Conservation (phyloP, 2,797 vertebrate species). For the Crocodylus rhombifer region DNA sequence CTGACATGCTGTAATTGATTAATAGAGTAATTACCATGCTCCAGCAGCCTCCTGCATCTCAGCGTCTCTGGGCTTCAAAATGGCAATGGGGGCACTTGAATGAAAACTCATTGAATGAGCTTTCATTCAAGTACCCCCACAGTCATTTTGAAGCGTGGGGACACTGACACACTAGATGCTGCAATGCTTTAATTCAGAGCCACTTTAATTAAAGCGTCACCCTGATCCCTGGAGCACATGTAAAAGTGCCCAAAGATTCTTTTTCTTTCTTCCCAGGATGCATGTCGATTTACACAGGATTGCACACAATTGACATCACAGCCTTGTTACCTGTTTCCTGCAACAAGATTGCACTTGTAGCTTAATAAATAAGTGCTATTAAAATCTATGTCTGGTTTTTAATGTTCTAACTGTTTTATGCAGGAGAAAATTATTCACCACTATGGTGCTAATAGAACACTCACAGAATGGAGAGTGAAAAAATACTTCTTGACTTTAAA, state of each 20-base stretch:
- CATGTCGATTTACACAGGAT: background rate
- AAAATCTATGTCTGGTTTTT: fast-evolving
- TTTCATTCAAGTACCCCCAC: too few species aligned
- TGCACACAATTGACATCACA: fast-evolving
- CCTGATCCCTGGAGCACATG: too few species aligned
- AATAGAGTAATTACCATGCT: too few species aligned
- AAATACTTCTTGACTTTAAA: background rate
- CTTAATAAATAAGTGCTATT: background rate
- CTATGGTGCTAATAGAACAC: background rate
- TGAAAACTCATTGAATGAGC: too few species aligned
- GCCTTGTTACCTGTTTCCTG: background rate
- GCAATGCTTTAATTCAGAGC: too few species aligned
- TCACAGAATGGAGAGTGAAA: background rate
- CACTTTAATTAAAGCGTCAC: too few species aligned
- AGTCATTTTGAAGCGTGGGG: too few species aligned
- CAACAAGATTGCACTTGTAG: fast-evolving
- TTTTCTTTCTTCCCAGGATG: background rate
- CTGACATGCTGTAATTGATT: too few species aligned
- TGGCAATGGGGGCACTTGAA: too few species aligned
- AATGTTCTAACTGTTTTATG: background rate
- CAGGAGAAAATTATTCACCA: background rate
- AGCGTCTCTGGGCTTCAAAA: too few species aligned
- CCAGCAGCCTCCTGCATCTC: too few species aligned
- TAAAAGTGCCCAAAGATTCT: background rate
- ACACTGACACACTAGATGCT: too few species aligned